Percentiles rank a stretch among this genome's conserved stretches.
Conservation (phyloP, 2,113 vertebrate genomes). For the Scalopus aquaticus region DNA sequence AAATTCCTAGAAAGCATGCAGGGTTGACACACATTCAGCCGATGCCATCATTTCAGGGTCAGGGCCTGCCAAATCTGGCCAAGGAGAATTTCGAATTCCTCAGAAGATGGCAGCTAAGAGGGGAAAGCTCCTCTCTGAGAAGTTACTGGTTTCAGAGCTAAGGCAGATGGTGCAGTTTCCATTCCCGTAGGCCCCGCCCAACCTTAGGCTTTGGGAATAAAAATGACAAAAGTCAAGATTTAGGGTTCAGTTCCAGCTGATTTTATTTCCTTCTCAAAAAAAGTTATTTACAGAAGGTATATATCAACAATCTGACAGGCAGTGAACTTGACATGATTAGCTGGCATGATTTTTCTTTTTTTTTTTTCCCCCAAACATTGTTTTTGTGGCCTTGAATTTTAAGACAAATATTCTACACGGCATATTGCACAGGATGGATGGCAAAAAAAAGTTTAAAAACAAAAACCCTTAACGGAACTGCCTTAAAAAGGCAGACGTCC, state of each 20-base stretch:
- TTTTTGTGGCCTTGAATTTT: slow-evolving; percentile 93
- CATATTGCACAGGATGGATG: slow-evolving; percentile 99
- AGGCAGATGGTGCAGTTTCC: background rate
- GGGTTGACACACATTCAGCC: slow-evolving; percentile 60
- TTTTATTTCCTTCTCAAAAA: slow-evolving; percentile 99
- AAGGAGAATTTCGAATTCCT: slow-evolving; percentile 52
- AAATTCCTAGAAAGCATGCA: slow-evolving; percentile 81
- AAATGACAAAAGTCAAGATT: slow-evolving; percentile 83
- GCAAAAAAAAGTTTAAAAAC: slow-evolving; percentile 91
- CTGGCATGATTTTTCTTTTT: slow-evolving; percentile 92
- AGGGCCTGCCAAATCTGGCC: slow-evolving; percentile 69
- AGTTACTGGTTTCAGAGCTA: background rate
- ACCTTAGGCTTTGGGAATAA: background rate
- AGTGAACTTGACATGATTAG: slow-evolving; percentile 99
- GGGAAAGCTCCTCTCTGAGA: background rate
- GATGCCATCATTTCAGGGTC: slow-evolving; percentile 62
- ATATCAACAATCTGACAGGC: slow-evolving; percentile 99
- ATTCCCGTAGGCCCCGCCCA: background rate
- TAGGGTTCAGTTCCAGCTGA: slow-evolving; percentile 99
- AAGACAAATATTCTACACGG: slow-evolving; percentile 96
- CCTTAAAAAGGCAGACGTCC: slow-evolving; percentile 96
- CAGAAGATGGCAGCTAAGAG: slow-evolving; percentile 3
- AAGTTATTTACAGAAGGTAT: slow-evolving; percentile 99
- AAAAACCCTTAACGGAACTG: slow-evolving; percentile 95
- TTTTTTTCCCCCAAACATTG: slow-evolving; percentile 84